These are phyloP conservation scores for Lissocephala sabroskyi DNA, from an alignment of 2,888 invertebrate genomes.

Conservation along the genomic window DNA sequence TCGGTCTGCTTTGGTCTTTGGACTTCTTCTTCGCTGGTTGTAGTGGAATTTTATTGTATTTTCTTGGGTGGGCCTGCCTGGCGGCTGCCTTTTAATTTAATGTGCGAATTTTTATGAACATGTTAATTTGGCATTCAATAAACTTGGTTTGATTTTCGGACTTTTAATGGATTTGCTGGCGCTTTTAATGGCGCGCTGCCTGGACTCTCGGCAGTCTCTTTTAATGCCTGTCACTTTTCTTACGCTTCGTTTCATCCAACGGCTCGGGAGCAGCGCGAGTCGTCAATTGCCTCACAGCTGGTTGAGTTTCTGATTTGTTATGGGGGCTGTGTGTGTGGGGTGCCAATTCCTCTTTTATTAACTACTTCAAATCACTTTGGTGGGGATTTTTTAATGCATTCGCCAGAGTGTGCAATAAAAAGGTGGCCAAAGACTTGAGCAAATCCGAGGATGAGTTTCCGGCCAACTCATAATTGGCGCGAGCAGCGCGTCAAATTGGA, in stretches of 20 bases:
- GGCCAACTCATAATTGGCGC: no score
- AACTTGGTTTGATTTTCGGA: conserved; percentile 60
- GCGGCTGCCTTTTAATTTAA: conserved; percentile 48
- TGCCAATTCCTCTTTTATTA: no score
- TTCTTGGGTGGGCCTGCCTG: no score
- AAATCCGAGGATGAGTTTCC: no score
- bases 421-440: not conserved
- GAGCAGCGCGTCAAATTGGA: no score
- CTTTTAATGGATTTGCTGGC: conserved; percentile 56
- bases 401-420: conserved; percentile 7
- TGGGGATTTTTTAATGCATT: not conserved
- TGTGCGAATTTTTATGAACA: conserved; percentile 63
- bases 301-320: conserved; percentile 49
- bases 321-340: not conserved
- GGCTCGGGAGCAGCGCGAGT: conserved; percentile 8
- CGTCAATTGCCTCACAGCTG: conserved; percentile 48
- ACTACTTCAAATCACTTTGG: not conserved
- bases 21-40: conserved; percentile 4
- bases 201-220: no score
- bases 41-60: no score
- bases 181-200: conserved; percentile 50
- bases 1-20: not conserved
- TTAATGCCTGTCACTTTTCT: conserved; percentile 15
- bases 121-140: conserved; percentile 67
- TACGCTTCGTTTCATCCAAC: conserved; percentile 32